These are phyloP conservation scores for Idaea biselata DNA, from an alignment of 2,888 invertebrate genomes.

Conservation along the genomic window DNA sequence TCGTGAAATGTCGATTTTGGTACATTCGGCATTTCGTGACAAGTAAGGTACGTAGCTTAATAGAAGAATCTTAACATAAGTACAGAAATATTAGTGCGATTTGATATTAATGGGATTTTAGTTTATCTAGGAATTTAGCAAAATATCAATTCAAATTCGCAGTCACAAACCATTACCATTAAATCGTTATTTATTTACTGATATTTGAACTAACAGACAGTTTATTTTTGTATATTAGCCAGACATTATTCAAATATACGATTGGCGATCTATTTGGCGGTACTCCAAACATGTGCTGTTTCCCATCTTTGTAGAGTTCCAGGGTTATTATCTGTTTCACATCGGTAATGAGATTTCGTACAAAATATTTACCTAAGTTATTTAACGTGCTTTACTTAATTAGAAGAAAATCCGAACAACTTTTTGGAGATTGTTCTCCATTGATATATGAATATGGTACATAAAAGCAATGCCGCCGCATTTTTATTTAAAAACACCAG, in stretches of 20 bases:
- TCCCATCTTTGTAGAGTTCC: slow-evolving; percentile 43
- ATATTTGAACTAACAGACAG: slow-evolving; percentile 2
- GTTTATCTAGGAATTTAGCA: neutral
- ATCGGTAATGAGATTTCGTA: slow-evolving; percentile 12
- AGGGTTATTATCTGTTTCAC: slow-evolving; percentile 35
- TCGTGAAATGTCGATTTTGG: too few species aligned
- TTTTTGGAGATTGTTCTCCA: too few species aligned
- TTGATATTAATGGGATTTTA: neutral
- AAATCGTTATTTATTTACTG: slow-evolving; percentile 7
- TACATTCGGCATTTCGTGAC: too few species aligned
- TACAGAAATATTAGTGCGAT: neutral
- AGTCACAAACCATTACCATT: slow-evolving; percentile 5
- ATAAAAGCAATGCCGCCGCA: too few species aligned
- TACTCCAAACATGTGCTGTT: slow-evolving; percentile 42
- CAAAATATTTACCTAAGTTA: too few species aligned
- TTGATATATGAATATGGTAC: too few species aligned
- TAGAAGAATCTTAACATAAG: neutral
- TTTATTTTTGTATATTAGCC: slow-evolving; percentile 22
- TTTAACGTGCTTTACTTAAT: too few species aligned
- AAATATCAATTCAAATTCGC: neutral
- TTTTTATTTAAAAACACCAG: too few species aligned
- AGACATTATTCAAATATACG: slow-evolving; percentile 34
- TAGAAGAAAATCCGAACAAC: too few species aligned
- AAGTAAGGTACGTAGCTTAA: too few species aligned
- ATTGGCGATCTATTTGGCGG: slow-evolving; percentile 44